Conservation (phyloP, 2,888 invertebrate genomes). For the Diarsia dahlii region DNA sequence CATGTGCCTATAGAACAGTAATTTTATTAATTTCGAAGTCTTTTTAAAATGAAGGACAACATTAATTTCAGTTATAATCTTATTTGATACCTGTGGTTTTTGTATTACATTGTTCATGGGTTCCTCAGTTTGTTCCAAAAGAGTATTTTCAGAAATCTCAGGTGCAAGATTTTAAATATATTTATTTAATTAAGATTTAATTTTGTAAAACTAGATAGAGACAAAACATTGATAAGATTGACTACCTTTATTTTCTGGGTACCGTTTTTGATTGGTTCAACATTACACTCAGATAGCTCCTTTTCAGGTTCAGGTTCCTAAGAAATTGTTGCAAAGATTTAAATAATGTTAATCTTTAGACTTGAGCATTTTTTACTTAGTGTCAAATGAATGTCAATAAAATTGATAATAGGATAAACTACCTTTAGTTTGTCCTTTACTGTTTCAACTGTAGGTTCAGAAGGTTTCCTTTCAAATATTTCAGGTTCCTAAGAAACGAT, state of each 20-base stretch:
- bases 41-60: neutral
- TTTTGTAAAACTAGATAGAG: neutral
- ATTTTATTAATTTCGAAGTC: slow-evolving; percentile 1
- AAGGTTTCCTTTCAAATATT: slow-evolving; percentile 32
- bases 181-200: neutral
- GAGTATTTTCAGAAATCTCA: slow-evolving; percentile 7
- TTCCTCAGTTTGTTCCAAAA: slow-evolving; percentile 33
- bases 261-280: slow-evolving; percentile 7
- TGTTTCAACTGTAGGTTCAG: slow-evolving; percentile 40
- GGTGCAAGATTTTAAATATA: neutral
- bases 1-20: slow-evolving; percentile 24
- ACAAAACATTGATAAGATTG: neutral
- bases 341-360: neutral
- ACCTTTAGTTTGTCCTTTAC: slow-evolving; percentile 27
- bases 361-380: neutral
- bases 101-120: slow-evolving; percentile 3
- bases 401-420: neutral
- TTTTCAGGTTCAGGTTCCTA: slow-evolving; percentile 16
- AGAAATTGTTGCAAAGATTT: neutral
- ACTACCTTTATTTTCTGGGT: slow-evolving; percentile 20
- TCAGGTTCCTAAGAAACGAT: slow-evolving; percentile 60
- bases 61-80: neutral
- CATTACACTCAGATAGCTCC: slow-evolving; percentile 7
- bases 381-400: neutral
- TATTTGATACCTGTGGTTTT: slow-evolving; percentile 31